Evolutionary conservation across 2,888 invertebrate genomes (phyloP), one percentile per base, ranked within the genome.

Genomic region (Cerceris rybyensis): DNA sequence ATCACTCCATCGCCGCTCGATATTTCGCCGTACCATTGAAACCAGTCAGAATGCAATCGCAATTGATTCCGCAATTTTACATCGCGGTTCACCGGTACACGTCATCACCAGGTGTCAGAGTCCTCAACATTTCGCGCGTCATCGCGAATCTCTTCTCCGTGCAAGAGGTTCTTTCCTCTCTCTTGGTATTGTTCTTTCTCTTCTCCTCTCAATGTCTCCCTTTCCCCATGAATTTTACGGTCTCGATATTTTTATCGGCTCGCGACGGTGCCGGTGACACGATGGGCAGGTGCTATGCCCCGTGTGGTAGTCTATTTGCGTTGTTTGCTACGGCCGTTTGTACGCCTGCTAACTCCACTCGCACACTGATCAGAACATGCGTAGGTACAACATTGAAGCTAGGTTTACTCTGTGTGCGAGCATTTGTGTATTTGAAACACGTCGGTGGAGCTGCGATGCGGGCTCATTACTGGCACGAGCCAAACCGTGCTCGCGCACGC

Each of bases 261-360:
- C 64, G 73, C 67, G 71, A 60, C 68, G 17, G 63, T 69, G 75
- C 77, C 87, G 77, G 84, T 82, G 89, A 86, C 88, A 86, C 85
- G 79, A 80, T 66, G 86, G 86, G 88, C 91, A 91, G 91, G 91
- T 90, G 91, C 76, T 88, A 86, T 87, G 82, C 87, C 88, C 87
- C 83, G 89, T 86, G 90, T 89, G 88, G 87, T 89, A 87, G 89
- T 86, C 80, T 83, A 91, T 91, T 73, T 78, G 78, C 82, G 68
- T 55, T 67, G 70, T 64, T 78, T 64, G 79, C 60, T 58, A 59
- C 70, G 75, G 52, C 74, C 68, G 68, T 70, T 78, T 70, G 70
- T 16, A 11, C 39, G 39, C 52, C 49, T 28, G 46, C 61, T 28
- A 13, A 74, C 65, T 67, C 71, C 65, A 67, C 71, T 75, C 64